Conservation (phyloP, 2,797 vertebrate genomes). For the Microhierax caerulescens region DNA sequence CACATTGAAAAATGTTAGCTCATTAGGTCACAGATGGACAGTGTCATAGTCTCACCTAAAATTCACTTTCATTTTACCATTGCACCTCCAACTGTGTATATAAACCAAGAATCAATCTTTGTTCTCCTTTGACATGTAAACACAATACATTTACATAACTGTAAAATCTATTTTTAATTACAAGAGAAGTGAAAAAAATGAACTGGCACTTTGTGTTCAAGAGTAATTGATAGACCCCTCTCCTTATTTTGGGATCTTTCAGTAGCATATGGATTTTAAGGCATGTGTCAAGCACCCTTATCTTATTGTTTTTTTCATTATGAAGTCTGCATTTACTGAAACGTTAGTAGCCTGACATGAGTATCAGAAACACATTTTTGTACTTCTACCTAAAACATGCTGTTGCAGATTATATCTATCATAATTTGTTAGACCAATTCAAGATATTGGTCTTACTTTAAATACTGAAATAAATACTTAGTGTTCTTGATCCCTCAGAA, state of each 20-base stretch:
- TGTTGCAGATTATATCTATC: neutral
- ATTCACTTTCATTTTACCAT: neutral
- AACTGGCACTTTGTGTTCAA: neutral
- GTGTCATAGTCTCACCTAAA: neutral
- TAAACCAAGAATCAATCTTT: neutral
- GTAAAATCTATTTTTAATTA: neutral
- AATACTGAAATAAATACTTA: neutral
- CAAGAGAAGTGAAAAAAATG: neutral
- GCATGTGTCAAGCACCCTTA: neutral
- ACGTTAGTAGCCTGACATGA: neutral
- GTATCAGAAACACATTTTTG: neutral
- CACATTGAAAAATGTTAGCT: neutral
- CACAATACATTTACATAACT: neutral
- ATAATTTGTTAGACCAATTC: neutral
- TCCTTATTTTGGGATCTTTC: neutral
- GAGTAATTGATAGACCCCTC: neutral
- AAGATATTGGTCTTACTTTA: neutral
- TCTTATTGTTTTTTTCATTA: neutral
- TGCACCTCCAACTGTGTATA: neutral
- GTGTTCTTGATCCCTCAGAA: neutral
- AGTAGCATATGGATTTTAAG: neutral
- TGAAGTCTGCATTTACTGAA: neutral
- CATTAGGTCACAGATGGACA: neutral
- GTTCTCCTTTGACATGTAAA: neutral
- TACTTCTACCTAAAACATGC: neutral